phyloP scores from a whole-genome alignment of 23 tunicate genomes.

The Trididemnum miniatum region DNA sequence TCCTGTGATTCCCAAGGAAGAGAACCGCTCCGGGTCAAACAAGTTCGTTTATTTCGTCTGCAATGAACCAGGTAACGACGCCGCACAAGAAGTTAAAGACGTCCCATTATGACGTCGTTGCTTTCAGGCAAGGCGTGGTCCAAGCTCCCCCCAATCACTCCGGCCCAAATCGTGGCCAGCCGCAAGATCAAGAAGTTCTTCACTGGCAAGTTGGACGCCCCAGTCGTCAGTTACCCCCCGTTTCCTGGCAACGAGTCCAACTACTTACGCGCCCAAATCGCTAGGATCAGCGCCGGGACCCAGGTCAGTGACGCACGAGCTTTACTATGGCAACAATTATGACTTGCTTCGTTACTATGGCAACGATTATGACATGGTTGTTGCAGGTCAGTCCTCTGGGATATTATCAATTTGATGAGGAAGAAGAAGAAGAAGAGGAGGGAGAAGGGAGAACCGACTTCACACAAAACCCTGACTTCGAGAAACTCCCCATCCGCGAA shows the following conservation, averaged over 20 bases:
- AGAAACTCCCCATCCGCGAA: constrained; percentile 88
- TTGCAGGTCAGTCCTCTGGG: constrained; percentile 77
- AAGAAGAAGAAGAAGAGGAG: constrained; percentile 98
- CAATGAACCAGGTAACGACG: constrained; percentile 94
- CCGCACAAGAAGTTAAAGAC: no score
- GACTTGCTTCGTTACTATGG: no score
- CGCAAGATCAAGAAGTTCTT: constrained; percentile 92
- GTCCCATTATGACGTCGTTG: no score
- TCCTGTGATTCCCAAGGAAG: constrained; percentile 96
- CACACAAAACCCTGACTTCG: constrained; percentile 93
- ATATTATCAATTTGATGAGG: constrained; percentile 91
- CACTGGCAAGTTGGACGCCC: constrained; percentile 85
- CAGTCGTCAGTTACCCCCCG: constrained; percentile 92
- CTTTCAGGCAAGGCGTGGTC: constrained; percentile 86
- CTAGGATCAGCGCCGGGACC: constrained; percentile 95
- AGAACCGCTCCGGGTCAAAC: constrained; percentile 81
- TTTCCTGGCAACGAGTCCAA: constrained; percentile 97
- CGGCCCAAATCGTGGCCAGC: constrained; percentile 68
- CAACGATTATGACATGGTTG: no score
- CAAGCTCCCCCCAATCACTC: constrained; percentile 92
- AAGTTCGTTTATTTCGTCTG: constrained; percentile 98
- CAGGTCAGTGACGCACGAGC: constrained; percentile 66
- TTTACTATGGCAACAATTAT: no score
- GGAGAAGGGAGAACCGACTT: constrained; percentile 88
- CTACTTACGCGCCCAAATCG: constrained; percentile 88